Evolutionary conservation across 1,140 invertebrate genomes (phyloP).

Genomic region (Babylonia areolata): DNA sequence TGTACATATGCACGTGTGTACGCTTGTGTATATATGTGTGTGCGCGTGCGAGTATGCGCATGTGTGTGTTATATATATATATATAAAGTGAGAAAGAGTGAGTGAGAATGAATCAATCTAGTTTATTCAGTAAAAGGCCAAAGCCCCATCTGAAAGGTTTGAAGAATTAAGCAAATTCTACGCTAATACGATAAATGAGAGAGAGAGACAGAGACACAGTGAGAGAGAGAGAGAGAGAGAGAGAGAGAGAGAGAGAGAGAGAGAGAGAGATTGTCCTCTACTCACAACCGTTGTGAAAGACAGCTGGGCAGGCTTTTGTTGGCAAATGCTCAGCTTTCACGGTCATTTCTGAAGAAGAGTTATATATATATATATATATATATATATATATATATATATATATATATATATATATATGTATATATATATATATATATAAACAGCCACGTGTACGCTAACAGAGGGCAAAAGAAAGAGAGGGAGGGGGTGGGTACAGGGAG

Average conservation of each 20-base stretch:
- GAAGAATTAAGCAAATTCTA: too few species aligned
- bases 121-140: too few species aligned
- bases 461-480: too few species aligned
- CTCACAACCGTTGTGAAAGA: background rate
- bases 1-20: background rate
- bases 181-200: background rate
- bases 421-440: background rate
- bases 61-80: background rate
- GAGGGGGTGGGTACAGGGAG: too few species aligned
- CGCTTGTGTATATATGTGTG: slow-evolving; percentile 1
- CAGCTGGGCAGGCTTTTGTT: too few species aligned
- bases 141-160: too few species aligned
- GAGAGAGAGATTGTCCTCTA: background rate
- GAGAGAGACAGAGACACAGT: background rate
- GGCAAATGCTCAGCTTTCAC: too few species aligned
- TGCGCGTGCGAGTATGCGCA: background rate
- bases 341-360: too few species aligned
- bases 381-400: background rate
- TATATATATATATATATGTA: background rate
- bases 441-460: background rate
- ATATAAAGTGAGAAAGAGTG: background rate
- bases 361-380: background rate
- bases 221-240: background rate
- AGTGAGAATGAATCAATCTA: too few species aligned
- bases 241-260: background rate